Conservation (phyloP, 1,140 invertebrate species). For the Microplitis mediator region DNA sequence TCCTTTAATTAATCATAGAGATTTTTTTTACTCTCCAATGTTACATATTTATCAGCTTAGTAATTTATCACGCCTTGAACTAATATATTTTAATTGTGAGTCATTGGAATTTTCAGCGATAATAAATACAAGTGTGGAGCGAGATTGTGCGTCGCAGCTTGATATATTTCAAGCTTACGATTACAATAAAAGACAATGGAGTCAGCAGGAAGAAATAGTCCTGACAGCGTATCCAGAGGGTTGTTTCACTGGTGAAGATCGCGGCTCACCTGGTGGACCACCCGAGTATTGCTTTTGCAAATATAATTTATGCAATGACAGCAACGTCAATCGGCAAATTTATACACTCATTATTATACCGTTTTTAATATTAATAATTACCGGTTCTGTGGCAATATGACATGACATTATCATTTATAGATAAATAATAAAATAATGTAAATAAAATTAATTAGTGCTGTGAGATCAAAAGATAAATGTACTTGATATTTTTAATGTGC, state of each 20-base stretch:
- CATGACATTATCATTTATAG: background rate
- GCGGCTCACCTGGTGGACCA: constrained; percentile 63
- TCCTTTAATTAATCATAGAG: too few relatives aligned
- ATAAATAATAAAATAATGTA: background rate
- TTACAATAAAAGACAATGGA: constrained; percentile 67
- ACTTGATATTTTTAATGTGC: background rate
- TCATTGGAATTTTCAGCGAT: constrained; percentile 62
- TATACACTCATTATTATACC: background rate
- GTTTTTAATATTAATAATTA: background rate
- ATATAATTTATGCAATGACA: constrained; percentile 68
- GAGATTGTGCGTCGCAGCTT: constrained; percentile 77
- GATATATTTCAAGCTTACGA: constrained; percentile 64
- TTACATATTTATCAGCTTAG: background rate
- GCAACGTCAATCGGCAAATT: background rate
- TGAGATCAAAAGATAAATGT: background rate
- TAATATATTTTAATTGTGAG: background rate
- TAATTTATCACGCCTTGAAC: background rate
- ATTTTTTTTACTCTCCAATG: background rate
- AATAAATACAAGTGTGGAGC: constrained; percentile 65
- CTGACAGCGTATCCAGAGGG: constrained; percentile 70
- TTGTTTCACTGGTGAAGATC: constrained; percentile 68
- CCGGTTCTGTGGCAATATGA: too few relatives aligned
- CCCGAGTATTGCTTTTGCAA: constrained; percentile 72
- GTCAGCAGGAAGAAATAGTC: constrained; percentile 65
- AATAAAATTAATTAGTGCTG: background rate